Conservation (phyloP, 2,113 vertebrate species). For the Athene noctua region DNA sequence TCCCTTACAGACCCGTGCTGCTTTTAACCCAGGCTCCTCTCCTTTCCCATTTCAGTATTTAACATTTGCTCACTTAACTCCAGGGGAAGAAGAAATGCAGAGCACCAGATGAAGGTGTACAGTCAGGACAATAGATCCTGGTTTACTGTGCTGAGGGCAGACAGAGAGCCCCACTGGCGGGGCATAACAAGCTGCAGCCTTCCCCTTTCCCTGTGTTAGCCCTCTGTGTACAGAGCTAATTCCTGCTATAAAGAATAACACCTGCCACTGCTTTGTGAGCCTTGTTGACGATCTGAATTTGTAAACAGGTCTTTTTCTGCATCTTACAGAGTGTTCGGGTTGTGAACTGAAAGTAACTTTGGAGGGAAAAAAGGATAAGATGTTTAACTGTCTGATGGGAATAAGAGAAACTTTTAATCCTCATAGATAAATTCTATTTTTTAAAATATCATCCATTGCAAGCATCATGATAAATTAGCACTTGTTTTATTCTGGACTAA, state of each 20-base stretch:
- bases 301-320: not conserved
- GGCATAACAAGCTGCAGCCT: not conserved
- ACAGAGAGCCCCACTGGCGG: not conserved
- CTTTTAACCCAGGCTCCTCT: not conserved
- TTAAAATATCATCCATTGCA: not conserved
- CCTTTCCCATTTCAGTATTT: not conserved
- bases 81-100: not conserved
- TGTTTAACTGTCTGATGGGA: not conserved
- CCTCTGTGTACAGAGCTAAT: not conserved
- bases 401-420: not conserved
- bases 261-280: constrained; percentile 1
- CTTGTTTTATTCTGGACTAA: constrained; percentile 52
- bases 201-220: not conserved
- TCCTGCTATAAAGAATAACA: not conserved
- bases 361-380: not conserved
- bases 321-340: not conserved
- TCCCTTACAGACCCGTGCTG: not conserved
- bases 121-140: not conserved
- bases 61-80: not conserved
- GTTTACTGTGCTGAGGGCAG: not conserved
- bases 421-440: not conserved
- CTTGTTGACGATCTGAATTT: not conserved
- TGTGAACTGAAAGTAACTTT: not conserved
- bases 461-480: constrained; percentile 19
- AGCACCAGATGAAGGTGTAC: not conserved